Percentiles rank a stretch among this genome's conserved stretches.
Conservation (phyloP, 2,797 vertebrate species). For the Cryptoblepharus egeriae region DNA sequence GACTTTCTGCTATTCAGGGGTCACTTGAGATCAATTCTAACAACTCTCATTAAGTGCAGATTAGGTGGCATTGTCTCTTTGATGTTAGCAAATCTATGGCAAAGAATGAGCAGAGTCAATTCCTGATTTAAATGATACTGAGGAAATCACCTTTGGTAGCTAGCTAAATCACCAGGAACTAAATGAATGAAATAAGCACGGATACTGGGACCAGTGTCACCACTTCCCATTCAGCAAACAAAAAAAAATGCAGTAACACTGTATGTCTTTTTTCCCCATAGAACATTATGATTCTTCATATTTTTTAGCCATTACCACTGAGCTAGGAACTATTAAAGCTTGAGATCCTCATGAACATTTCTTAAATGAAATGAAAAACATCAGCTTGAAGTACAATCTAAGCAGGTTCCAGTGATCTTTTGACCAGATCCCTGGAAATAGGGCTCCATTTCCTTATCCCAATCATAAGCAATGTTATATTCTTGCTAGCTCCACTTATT, state of each 20-base stretch:
- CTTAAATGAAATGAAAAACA: slow-evolving; percentile 49
- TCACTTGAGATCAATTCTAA: slow-evolving; percentile 77
- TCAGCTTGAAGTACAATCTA: slow-evolving; percentile 50
- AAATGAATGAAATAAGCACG: neutral
- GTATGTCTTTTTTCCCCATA: neutral
- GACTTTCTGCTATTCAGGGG: slow-evolving; percentile 72
- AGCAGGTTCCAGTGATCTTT: neutral
- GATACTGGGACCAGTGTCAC: slow-evolving; percentile 25
- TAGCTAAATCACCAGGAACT: slow-evolving; percentile 44
- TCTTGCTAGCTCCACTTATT: neutral
- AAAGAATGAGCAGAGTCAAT: slow-evolving; percentile 68
- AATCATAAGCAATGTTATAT: neutral
- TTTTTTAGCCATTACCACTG: slow-evolving; percentile 33
- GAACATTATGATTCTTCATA: neutral
- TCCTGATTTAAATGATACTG: slow-evolving; percentile 67
- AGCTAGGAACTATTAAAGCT: slow-evolving; percentile 19
- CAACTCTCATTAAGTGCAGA: slow-evolving; percentile 71
- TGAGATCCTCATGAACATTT: slow-evolving; percentile 58
- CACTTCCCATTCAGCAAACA: neutral
- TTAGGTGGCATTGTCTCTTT: slow-evolving; percentile 73
- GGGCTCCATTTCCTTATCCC: neutral
- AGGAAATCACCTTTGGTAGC: slow-evolving; percentile 48
- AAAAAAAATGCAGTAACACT: neutral
- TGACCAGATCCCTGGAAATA: neutral
- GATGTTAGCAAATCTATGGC: slow-evolving; percentile 70